These are phyloP conservation scores for Ctenoplectra terminalis DNA, from an alignment of 1,140 invertebrate genomes.

Conservation along the genomic window DNA sequence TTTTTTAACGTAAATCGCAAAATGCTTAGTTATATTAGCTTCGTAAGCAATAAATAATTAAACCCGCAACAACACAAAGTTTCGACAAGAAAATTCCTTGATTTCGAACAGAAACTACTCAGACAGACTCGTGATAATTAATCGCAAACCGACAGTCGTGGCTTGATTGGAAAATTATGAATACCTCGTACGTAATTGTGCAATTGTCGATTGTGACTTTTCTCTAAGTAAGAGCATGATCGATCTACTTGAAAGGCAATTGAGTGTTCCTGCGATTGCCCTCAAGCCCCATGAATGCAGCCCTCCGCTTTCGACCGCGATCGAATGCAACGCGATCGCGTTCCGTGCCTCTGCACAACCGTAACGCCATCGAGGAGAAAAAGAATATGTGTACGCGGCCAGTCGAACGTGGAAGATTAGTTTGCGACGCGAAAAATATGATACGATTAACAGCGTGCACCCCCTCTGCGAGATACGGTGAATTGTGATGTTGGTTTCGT, in stretches of 20 bases:
- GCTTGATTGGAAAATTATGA: constrained; percentile 45
- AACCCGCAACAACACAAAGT: too few species aligned
- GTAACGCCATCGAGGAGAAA: not conserved
- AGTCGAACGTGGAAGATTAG: constrained; percentile 28
- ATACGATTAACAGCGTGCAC: not conserved
- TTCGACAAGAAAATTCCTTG: too few species aligned
- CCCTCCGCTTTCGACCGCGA: constrained; percentile 35
- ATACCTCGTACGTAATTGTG: constrained; percentile 36
- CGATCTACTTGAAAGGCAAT: constrained; percentile 56
- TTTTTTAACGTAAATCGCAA: too few species aligned
- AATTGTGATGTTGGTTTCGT: too few species aligned
- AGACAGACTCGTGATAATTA: not conserved
- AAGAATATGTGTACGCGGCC: not conserved
- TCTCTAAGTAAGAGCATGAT: constrained; percentile 40
- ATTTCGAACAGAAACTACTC: too few species aligned
- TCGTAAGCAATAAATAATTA: too few species aligned
- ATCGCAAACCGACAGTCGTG: not conserved
- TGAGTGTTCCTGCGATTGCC: constrained; percentile 56
- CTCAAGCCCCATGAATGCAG: constrained; percentile 39
- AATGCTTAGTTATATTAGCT: too few species aligned
- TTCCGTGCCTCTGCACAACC: not conserved
- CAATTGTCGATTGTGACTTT: constrained; percentile 51
- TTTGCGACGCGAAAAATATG: not conserved
- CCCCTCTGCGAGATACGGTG: too few species aligned
- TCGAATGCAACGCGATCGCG: constrained; percentile 32